Percentiles rank a stretch among this genome's conserved stretches.
Conservation (phyloP, 2,113 vertebrate species). For the Aldabrachelys gigantea region DNA sequence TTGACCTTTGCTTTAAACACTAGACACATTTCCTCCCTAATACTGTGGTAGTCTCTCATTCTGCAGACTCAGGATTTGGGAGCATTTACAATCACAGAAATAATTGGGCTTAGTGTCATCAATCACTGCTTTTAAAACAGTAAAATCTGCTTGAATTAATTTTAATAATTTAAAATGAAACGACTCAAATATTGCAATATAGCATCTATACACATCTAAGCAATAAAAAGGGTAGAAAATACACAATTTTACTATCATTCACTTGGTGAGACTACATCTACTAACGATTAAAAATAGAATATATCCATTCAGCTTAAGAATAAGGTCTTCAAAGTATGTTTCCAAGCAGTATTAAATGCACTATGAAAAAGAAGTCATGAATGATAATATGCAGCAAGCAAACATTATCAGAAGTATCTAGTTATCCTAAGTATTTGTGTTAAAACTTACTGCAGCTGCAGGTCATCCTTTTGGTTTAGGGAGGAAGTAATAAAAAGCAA, state of each 20-base stretch:
- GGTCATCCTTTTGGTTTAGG: neutral
- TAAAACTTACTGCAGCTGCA: slow-evolving; percentile 7
- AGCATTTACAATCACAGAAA: neutral
- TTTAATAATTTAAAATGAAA: neutral
- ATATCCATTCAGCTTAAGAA: neutral
- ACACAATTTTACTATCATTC: slow-evolving; percentile 26
- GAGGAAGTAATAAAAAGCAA: slow-evolving; percentile 46
- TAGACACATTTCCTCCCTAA: neutral
- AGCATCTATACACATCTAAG: neutral
- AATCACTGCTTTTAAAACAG: neutral
- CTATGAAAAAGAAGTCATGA: slow-evolving; percentile 39
- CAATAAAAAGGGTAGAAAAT: neutral
- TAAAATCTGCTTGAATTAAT: neutral
- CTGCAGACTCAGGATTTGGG: neutral
- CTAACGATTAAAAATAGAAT: slow-evolving; percentile 33
- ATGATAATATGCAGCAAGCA: slow-evolving; percentile 53
- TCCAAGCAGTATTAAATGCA: neutral
- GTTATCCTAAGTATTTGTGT: slow-evolving; percentile 28
- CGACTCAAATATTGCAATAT: neutral
- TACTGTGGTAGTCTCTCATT: neutral
- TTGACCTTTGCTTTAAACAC: neutral
- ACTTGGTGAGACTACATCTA: neutral
- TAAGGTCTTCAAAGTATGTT: neutral
- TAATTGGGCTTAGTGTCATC: neutral
- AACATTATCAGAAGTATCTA: slow-evolving; percentile 31